Evolutionary conservation across 2,888 invertebrate species (phyloP).

Genomic region (Platycheirus rosarum): DNA sequence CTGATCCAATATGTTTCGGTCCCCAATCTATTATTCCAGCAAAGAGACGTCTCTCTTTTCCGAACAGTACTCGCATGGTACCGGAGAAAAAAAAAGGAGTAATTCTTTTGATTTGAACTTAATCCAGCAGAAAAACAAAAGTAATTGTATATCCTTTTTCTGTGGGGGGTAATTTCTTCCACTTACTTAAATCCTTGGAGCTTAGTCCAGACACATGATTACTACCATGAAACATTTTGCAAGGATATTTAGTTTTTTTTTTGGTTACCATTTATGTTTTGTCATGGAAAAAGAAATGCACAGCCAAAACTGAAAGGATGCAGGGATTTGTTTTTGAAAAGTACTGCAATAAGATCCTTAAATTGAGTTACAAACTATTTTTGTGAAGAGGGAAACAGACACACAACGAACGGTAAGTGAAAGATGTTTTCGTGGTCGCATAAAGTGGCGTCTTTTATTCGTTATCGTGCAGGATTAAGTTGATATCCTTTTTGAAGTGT

Average conservation of each 20-base stretch:
- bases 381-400: background rate
- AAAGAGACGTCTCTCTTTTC: background rate
- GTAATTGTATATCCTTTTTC: slow-evolving; percentile 78
- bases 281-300: slow-evolving; percentile 56
- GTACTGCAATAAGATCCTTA: slow-evolving; percentile 63
- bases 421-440: slow-evolving; percentile 22
- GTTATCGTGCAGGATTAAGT: slow-evolving; percentile 41
- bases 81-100: slow-evolving; percentile 75
- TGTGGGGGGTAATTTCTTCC: slow-evolving; percentile 80
- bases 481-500: slow-evolving; percentile 28
- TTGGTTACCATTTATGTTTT: slow-evolving; percentile 7
- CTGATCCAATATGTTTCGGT: slow-evolving; percentile 53
- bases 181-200: slow-evolving; percentile 80
- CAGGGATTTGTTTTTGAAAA: slow-evolving; percentile 70
- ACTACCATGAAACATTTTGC: slow-evolving; percentile 52
- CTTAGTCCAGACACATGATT: slow-evolving; percentile 78
- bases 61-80: background rate
- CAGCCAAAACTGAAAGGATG: slow-evolving; percentile 51
- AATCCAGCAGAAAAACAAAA: slow-evolving; percentile 77
- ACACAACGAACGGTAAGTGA: background rate
- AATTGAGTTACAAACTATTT: slow-evolving; percentile 30
- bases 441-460: slow-evolving; percentile 27
- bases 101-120: slow-evolving; percentile 81
- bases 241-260: slow-evolving; percentile 14
- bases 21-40: slow-evolving; percentile 39